Evolutionary conservation across 2,113 vertebrate species (phyloP).

Genomic region (Phyllostomus discolor): DNA sequence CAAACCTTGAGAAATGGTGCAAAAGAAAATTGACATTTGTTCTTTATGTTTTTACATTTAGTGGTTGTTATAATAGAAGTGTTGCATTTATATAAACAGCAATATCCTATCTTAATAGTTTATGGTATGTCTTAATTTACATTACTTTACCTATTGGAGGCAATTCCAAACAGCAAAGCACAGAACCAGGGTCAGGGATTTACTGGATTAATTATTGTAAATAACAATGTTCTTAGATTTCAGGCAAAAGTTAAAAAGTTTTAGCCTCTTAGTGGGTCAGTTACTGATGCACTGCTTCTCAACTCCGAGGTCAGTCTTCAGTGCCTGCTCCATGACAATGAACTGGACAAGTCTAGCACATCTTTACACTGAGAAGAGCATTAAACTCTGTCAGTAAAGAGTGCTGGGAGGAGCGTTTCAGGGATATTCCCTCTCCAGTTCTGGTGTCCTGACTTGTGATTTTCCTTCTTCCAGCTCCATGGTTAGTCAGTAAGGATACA

Average conservation of each 20-base stretch:
- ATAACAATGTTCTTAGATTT: not conserved
- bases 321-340: not conserved
- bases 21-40: not conserved
- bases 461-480: not conserved
- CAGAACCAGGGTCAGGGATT: not conserved
- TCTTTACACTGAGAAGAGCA: not conserved
- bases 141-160: not conserved
- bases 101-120: not conserved
- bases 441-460: not conserved
- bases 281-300: not conserved
- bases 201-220: not conserved
- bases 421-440: accelerated
- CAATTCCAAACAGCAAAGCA: not conserved
- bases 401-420: not conserved
- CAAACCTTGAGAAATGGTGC: not conserved
- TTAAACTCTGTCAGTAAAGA: not conserved
- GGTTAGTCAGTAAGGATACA: not conserved
- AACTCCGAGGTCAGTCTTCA: not conserved
- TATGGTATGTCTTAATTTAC: not conserved
- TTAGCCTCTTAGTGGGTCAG: not conserved
- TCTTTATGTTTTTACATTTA: not conserved
- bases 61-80: not conserved
- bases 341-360: not conserved
- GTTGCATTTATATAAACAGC: not conserved
- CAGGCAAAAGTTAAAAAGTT: not conserved